phyloP scores from a whole-genome alignment of 2,113 vertebrate species.

The Condylura cristata region DNA sequence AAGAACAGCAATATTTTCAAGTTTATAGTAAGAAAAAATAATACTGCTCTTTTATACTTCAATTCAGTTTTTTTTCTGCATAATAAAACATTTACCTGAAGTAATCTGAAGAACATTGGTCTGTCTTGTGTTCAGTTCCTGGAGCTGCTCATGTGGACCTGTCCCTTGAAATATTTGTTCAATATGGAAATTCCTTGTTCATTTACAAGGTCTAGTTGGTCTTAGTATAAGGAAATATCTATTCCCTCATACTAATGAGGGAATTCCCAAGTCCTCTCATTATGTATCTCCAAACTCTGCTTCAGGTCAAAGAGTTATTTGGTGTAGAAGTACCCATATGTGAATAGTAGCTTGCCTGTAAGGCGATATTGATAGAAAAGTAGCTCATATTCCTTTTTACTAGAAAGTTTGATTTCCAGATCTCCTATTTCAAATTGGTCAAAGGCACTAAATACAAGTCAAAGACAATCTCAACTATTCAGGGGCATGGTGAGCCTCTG shows the following conservation, averaged over 20 bases:
- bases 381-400: not conserved
- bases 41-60: not conserved
- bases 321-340: not conserved
- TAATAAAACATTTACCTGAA: not conserved
- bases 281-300: not conserved
- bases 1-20: not conserved
- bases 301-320: not conserved
- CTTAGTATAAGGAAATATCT: not conserved
- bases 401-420: not conserved
- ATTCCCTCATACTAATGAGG: too few species aligned
- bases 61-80: slow-evolving; percentile 11
- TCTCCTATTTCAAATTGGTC: not conserved
- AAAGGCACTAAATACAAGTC: not conserved
- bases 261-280: not conserved
- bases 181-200: not conserved
- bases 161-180: not conserved
- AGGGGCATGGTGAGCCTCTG: not conserved
- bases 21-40: not conserved
- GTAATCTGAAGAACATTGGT: not conserved
- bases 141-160: not conserved
- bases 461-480: not conserved
- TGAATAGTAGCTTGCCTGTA: not conserved
- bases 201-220: not conserved
- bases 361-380: not conserved
- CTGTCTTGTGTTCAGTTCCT: not conserved